Evolutionary conservation across 2,888 invertebrate genomes (phyloP), one percentile per base, ranked within the genome.

Genomic region (Drosophila mulleri): DNA sequence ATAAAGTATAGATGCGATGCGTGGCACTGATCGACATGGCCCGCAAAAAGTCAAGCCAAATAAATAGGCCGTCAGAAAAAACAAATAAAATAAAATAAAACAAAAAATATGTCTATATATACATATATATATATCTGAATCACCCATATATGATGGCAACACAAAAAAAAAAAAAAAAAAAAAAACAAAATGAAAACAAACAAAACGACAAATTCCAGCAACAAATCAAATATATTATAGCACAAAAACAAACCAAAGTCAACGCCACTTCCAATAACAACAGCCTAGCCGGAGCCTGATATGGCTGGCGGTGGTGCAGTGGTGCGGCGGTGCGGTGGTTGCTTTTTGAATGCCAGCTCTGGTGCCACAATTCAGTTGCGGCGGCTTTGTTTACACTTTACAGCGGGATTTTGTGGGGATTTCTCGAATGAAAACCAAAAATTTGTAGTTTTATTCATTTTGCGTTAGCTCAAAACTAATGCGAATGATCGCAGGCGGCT

Each of bases 141-240:
- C 29, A 29, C 29, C 39, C n/a, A 53, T 26, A 53, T 41, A 61
- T 54, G 35, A 47, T 47, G 18, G 26, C 16, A 20, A 18, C 45
- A 57, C n/a, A n/a, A n/a, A n/a, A n/a, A n/a, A n/a, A n/a, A 50
- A 29, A 23, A 35, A 50, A 18, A 48, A 58, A 47, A 26, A 26
- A 48, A 76, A 54, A 26, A 26, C 0, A 0, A 7, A 14, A n/a
- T 16, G 48, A 56, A 45, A 50, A 45, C 41, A 60, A 71, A 56
- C 73, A 76, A 72, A 82, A 67, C 53, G 67, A 37, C 64, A 69
- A 80, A 77, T 80, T 64, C 75, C 76, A 82, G 61, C 87, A 86
- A 86, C 84, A 86, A 89, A 89, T 87, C 89, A 87, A 88, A 89
- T 89, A 87, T 87, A 89, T 87, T 89, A 89, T 84, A 78, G 84